Conservation (phyloP, 2,113 vertebrate genomes). For the human region GRCh38 chr14:27406501-27407000, state of each 20-base stretch:
- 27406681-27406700: not conserved
- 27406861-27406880: not conserved
- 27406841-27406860: not conserved
- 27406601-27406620: conserved; percentile 62
- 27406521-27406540: conserved; percentile 31
- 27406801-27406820: not conserved
- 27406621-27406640: conserved; percentile 65
- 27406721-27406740: conserved; percentile 47
- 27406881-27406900: conserved; percentile 12
- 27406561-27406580: conserved; percentile 55
- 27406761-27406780: not conserved
- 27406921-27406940: not conserved
- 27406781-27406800: conserved; percentile 12
- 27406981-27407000: conserved; percentile 16
- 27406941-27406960: not conserved
- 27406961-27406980: not conserved
- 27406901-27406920: conserved; percentile 33
- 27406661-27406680: conserved; percentile 36
- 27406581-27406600: conserved; percentile 65
- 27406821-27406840: not conserved
- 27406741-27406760: conserved; percentile 15
- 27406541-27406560: conserved; percentile 44
- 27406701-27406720: conserved; percentile 51
- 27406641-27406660: conserved; percentile 67
- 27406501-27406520: conserved; percentile 12